These are phyloP conservation scores for Epinephelus awoara DNA, from an alignment of 2,797 vertebrate genomes.

Conservation along the genomic window DNA sequence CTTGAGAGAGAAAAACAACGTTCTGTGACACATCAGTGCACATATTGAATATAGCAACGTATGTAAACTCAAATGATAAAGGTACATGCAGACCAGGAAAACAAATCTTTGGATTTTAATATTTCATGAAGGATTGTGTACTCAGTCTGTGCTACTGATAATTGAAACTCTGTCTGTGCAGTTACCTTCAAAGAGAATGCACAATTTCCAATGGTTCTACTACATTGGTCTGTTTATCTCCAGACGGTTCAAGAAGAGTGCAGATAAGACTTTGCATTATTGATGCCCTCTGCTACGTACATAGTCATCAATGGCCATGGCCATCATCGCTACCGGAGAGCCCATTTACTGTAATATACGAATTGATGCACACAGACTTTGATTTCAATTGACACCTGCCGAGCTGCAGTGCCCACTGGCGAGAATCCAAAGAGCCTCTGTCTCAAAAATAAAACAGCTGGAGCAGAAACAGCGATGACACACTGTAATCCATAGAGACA, in stretches of 20 bases:
- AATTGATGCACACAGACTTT: conserved; percentile 44
- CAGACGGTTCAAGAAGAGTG: conserved; percentile 30
- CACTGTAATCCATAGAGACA: conserved; percentile 10
- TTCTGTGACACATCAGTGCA: neutral
- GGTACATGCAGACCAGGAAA: neutral
- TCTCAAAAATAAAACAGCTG: conserved; percentile 30
- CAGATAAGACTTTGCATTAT: conserved; percentile 57
- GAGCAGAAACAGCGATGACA: conserved; percentile 8
- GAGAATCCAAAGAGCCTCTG: conserved; percentile 24
- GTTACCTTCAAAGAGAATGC: conserved; percentile 20
- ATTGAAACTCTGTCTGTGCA: conserved; percentile 20
- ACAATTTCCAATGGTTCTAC: neutral
- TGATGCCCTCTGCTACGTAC: conserved; percentile 45
- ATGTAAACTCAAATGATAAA: neutral
- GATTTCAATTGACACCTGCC: conserved; percentile 42
- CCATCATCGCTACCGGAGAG: conserved; percentile 15
- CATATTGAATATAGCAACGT: neutral
- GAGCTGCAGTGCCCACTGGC: conserved; percentile 22
- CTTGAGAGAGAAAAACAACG: neutral
- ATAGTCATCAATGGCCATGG: conserved; percentile 43
- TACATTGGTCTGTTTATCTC: conserved; percentile 22
- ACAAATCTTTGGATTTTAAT: neutral
- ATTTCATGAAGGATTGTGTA: neutral
- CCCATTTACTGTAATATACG: conserved; percentile 34
- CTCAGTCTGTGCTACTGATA: conserved; percentile 10